Evolutionary conservation across 1,140 invertebrate species (phyloP).

Genomic region (Trialeurodes vaporariorum): DNA sequence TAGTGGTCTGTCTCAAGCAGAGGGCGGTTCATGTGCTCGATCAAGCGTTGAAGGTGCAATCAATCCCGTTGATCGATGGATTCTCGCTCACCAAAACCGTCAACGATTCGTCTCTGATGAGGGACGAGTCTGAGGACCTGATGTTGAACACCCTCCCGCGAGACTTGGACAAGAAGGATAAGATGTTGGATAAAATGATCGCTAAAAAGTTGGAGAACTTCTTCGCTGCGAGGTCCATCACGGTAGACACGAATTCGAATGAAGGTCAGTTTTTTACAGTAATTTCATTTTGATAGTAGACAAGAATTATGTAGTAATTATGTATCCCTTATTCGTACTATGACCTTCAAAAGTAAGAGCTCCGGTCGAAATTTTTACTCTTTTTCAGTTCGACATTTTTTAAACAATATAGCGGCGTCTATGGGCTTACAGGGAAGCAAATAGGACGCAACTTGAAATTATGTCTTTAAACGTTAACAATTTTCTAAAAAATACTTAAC

Average conservation of each 20-base stretch:
- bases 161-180: background rate
- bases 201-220: background rate
- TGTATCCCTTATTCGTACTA: too few species aligned
- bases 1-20: background rate
- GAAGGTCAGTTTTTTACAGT: background rate
- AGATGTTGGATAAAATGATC: background rate
- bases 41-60: background rate
- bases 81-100: background rate
- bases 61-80: background rate
- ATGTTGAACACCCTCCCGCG: background rate
- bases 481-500: too few species aligned
- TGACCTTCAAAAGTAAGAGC: too few species aligned
- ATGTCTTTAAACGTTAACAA: too few species aligned
- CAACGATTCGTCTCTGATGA: background rate
- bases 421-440: too few species aligned
- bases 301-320: too few species aligned
- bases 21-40: background rate
- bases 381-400: too few species aligned
- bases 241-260: background rate
- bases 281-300: too few species aligned
- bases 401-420: too few species aligned
- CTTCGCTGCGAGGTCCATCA: background rate
- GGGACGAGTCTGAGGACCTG: background rate
- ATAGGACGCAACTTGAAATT: too few species aligned
- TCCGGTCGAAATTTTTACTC: too few species aligned